A percentile compares a stretch with the other conserved stretches of the same genome.
phyloP scores from a whole-genome alignment of 2,113 vertebrate genomes.

The Macaca nemestrina region DNA sequence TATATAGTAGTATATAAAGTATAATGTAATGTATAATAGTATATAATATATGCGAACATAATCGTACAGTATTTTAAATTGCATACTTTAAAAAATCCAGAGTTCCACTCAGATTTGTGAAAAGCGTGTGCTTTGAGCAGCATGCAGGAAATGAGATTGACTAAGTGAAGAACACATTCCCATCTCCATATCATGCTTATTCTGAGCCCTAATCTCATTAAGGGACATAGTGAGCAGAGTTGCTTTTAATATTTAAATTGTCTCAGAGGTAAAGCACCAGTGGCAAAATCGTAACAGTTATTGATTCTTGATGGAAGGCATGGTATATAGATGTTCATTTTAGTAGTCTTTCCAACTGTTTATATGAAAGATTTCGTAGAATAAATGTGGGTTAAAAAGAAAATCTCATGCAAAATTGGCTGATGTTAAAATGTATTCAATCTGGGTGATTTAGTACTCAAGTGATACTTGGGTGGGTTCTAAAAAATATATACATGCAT shows the following conservation, averaged over 20 bases:
- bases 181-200: not conserved
- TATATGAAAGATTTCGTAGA: not conserved
- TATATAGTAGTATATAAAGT: not conserved
- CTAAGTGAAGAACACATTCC: not conserved
- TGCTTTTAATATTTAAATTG: not conserved
- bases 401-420: not conserved
- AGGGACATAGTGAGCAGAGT: not conserved
- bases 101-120: not conserved
- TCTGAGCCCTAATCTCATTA: not conserved
- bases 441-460: not conserved
- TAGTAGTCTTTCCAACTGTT: constrained; percentile 2
- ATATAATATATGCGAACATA: not conserved
- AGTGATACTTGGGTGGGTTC: not conserved
- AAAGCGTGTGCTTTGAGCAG: not conserved
- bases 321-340: not conserved
- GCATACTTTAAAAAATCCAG: not conserved
- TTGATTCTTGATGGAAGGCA: not conserved
- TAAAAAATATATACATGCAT: not conserved
- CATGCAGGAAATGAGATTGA: not conserved
- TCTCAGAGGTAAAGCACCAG: not conserved
- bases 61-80: not conserved
- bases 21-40: not conserved
- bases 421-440: not conserved
- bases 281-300: not conserved
- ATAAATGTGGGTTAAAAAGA: constrained; percentile 5